Evolutionary conservation across 2,888 invertebrate species (phyloP), one percentile per base, ranked within the genome.

Genomic region (Nycteola revayana): DNA sequence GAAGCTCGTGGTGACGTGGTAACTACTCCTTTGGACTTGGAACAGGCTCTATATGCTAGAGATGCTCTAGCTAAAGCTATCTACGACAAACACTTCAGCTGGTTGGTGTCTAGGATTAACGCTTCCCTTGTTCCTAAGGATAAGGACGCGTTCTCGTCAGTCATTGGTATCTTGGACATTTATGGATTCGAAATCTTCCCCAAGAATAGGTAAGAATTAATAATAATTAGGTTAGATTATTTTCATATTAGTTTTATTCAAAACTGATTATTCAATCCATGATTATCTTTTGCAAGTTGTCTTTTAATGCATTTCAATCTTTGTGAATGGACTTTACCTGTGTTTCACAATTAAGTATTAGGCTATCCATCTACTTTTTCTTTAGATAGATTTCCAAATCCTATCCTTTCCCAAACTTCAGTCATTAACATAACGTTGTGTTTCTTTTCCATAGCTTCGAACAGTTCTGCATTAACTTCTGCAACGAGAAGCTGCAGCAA

Each of bases 141-240:
- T 9, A 83, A 85, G 25, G 90, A 88, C 3, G 80, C 85, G 0
- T 90, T 89, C 41, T 93, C 92, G 10, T 90, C 91, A 1, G 94
- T 96, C 0, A 95, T 97, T 83, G 97, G 97, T 1, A 95, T 98
- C 53, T 82, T 98, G 50, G 97, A 98, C 74, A 98, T 98, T 60
- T 98, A 98, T 63, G 98, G 97, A 28, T 98, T 98, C 72, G 97
- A 98, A 81, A 96, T 98, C 50, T 97, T 98, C 87, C 92, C 95
- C 32, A 94, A 92, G 54, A 98, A 98, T 71, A 95, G 95, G 94
- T 94, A 62, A 67, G 68, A 45, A 14, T 5, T n/a, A n/a, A n/a
- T n/a, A n/a, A n/a, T n/a, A n/a, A n/a, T n/a, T n/a, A n/a, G n/a
- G n/a, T n/a, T n/a, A n/a, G n/a, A n/a, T n/a, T n/a, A n/a, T n/a